These are phyloP conservation scores for Aradus depressus DNA, from an alignment of 2,888 invertebrate genomes.

Conservation along the genomic window DNA sequence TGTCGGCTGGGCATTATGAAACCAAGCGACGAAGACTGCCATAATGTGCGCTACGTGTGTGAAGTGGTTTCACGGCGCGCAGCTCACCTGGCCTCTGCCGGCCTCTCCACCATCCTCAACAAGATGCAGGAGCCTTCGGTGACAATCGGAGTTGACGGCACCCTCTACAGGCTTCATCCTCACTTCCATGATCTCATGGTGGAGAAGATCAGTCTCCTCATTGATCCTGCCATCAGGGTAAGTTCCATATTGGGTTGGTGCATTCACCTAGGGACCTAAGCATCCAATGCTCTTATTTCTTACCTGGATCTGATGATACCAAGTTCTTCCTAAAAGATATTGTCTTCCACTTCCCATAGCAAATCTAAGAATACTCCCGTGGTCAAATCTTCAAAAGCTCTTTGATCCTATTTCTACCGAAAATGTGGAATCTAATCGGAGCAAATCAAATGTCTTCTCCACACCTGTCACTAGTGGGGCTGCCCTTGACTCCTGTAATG, in stretches of 20 bases:
- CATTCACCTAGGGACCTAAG: no score
- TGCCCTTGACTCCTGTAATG: no score
- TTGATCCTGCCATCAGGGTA: constrained; percentile 62
- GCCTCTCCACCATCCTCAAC: constrained; percentile 52
- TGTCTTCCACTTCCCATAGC: no score
- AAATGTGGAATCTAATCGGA: no score
- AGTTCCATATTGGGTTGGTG: neutral
- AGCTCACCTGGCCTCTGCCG: constrained; percentile 56
- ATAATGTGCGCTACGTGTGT: constrained; percentile 52
- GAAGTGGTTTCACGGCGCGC: constrained; percentile 57
- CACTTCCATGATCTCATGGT: constrained; percentile 92
- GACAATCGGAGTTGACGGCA: constrained; percentile 45
- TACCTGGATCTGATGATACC: no score
- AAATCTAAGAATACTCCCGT: no score
- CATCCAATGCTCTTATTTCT: no score
- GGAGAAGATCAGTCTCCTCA: constrained; percentile 68
- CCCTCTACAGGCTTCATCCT: constrained; percentile 58
- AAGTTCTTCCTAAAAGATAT: no score
- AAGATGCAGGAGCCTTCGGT: constrained; percentile 49
- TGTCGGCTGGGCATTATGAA: constrained; percentile 38
- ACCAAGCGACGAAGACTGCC: constrained; percentile 42
- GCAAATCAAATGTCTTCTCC: no score
- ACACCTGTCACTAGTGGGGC: no score
- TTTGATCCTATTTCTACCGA: no score
- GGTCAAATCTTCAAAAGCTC: no score